Evolutionary conservation across 2,113 vertebrate genomes (phyloP).

Genomic region (Microcebus murinus): DNA sequence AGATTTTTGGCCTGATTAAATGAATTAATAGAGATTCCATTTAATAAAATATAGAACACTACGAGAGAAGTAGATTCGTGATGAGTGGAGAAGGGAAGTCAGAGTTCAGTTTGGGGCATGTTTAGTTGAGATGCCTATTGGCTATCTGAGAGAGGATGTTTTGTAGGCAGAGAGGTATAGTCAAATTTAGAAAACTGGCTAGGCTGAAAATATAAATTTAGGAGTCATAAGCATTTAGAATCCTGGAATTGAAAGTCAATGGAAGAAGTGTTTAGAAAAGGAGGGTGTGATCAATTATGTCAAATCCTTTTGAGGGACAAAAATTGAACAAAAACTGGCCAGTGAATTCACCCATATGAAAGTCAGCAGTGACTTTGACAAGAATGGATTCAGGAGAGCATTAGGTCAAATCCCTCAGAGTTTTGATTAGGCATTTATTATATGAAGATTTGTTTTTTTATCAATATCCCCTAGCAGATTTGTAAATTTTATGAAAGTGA

Average conservation of each 20-base stretch:
- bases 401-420: not conserved
- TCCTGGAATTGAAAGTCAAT: not conserved
- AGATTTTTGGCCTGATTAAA: not conserved
- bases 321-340: not conserved
- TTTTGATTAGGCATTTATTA: not conserved
- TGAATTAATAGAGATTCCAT: not conserved
- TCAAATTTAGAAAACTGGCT: not conserved
- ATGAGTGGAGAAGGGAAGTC: not conserved
- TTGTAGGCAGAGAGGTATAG: not conserved
- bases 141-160: not conserved
- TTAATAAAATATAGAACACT: not conserved
- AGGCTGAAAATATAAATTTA: not conserved
- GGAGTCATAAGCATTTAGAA: not conserved
- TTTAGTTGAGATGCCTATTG: not conserved
- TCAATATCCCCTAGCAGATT: not conserved
- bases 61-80: not conserved
- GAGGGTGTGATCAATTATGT: not conserved
- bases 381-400: not conserved
- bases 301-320: not conserved
- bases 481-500: not conserved
- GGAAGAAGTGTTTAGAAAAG: conserved; percentile 35
- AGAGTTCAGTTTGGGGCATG: not conserved
- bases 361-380: not conserved
- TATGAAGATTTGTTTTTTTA: not conserved
- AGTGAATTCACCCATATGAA: not conserved